Evolutionary conservation across 2,888 invertebrate genomes (phyloP), one percentile per base, ranked within the genome.

Genomic region (Pristionchus exspectatus): DNA sequence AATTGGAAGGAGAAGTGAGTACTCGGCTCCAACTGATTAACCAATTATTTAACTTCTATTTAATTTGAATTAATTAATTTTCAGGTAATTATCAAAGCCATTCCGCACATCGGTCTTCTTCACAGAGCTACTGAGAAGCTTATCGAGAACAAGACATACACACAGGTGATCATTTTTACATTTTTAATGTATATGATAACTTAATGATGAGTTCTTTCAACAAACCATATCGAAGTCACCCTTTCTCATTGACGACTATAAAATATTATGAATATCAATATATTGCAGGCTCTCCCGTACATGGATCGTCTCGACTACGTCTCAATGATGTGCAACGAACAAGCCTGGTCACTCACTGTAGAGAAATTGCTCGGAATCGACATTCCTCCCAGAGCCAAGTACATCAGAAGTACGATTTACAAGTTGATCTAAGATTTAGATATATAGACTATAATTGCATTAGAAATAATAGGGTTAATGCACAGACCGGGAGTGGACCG

Each of bases 301-400:
- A 98, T 99, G 95, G 99, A 99, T 96, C 97, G 95, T 33, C 93
- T 95, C 44, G 99, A 99, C 96, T 99, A 99, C 95, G 98, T 98
- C 0, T 98, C 98, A 0, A 99, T 99, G 98, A 99, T 99, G 99
- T 98, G 97, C 96, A 99, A 99, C 95, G 99, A 99, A 95, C 98
- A 99, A 95, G 97, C 98, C 95, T 99, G 97, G 96, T 98, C 98
- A 0, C 95, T 99, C 90, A 99, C 99, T 0, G 97, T 99, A 0
- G 99, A 99, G 95, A 99, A 98, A 94, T 96, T 99, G 2, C 96
- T 99, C 0, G 98, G 98, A 94, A 95, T 95, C 87, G 94, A 95
- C 90, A 93, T 95, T 86, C 95, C 95, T 0, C 91, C 97, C 0
- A 96, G 99, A 88, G 99, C 98, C 0, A 98, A 99, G 95, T 99